A percentile compares a stretch with the other conserved stretches of the same genome.
phyloP scores from a whole-genome alignment of 2,113 vertebrate genomes.

The Xenus cinereus region DNA sequence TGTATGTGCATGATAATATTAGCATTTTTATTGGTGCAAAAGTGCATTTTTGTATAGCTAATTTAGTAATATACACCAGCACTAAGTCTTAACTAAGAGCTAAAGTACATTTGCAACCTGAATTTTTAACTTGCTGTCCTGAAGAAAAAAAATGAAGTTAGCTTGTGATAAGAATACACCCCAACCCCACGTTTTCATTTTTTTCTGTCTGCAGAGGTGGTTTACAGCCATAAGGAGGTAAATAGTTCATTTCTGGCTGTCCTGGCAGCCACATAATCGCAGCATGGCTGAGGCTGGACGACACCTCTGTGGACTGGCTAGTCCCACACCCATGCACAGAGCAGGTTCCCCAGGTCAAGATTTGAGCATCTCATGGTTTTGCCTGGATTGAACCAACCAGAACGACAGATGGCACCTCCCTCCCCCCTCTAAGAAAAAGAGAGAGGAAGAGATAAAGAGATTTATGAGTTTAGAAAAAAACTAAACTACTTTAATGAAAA shows the following conservation, averaged over 20 bases:
- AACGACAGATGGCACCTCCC: too few species aligned
- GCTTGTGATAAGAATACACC: neutral
- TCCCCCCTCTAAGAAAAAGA: too few species aligned
- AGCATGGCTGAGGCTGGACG: neutral
- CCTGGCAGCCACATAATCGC: neutral
- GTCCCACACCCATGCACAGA: neutral
- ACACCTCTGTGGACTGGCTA: neutral
- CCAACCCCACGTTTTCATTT: neutral
- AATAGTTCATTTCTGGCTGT: neutral
- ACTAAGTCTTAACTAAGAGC: neutral
- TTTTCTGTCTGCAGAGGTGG: neutral
- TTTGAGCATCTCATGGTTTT: neutral
- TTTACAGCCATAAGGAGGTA: neutral
- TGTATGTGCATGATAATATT: neutral
- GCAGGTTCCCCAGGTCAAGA: neutral
- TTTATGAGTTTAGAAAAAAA: too few species aligned
- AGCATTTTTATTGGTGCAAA: neutral
- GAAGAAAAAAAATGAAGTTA: neutral
- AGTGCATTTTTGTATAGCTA: neutral
- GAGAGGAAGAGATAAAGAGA: too few species aligned
- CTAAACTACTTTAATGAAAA: too few species aligned
- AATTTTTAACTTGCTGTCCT: neutral
- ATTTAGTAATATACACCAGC: neutral
- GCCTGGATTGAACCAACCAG: too few species aligned
- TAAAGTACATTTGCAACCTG: neutral